Evolutionary conservation across 2,888 invertebrate genomes (phyloP).

Genomic region (Tenthredo amoena): DNA sequence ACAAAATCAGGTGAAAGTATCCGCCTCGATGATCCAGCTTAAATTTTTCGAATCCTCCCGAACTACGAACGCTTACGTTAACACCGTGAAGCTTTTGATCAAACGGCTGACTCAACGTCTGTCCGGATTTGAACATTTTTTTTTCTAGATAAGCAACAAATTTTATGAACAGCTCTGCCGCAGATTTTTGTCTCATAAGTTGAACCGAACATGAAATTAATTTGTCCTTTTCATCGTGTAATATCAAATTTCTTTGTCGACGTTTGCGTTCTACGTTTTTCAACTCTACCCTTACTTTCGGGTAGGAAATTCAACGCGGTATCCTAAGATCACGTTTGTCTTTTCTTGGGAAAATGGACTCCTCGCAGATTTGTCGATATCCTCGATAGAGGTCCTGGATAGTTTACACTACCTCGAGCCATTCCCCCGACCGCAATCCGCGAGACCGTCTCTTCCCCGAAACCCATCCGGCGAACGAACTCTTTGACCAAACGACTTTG

Average conservation of each 20-base stretch:
- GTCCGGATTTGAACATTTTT: not conserved
- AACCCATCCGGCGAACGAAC: conserved; percentile 38
- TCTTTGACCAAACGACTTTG: conserved; percentile 34
- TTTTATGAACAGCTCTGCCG: not conserved
- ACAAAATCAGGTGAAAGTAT: conserved; percentile 19
- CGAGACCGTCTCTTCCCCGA: conserved; percentile 22
- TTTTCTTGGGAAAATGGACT: conserved; percentile 29
- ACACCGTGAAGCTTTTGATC: not conserved
- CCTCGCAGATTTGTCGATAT: conserved; percentile 35
- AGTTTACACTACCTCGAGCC: conserved; percentile 36
- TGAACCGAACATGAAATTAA: not conserved
- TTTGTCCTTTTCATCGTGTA: not conserved
- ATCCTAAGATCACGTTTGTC: conserved; percentile 18
- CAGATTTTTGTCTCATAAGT: not conserved
- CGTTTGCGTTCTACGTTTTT: not conserved
- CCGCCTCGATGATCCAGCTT: conserved; percentile 26
- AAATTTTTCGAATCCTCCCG: not conserved
- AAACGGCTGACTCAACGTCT: not conserved
- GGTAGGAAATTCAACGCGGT: not conserved
- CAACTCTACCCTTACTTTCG: not conserved
- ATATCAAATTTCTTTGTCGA: not conserved
- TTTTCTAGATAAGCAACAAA: not conserved
- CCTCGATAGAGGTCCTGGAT: conserved; percentile 31
- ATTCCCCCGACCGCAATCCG: conserved; percentile 30
- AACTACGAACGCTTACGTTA: not conserved